phyloP scores from a whole-genome alignment of 1,140 invertebrate species.

The Drosophila yakuba region DNA sequence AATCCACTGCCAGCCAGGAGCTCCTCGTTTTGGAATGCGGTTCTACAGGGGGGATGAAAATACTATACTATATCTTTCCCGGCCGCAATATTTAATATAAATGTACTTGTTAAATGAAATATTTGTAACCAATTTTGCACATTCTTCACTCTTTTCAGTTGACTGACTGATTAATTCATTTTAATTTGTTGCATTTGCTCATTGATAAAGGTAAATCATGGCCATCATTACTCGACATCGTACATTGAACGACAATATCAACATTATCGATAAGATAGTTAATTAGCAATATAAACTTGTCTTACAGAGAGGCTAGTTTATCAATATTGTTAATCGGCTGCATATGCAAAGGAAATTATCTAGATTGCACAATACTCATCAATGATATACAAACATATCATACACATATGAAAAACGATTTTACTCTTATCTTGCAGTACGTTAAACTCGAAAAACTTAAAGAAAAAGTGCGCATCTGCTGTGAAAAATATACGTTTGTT shows the following conservation, averaged over 20 bases:
- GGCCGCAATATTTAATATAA: not conserved
- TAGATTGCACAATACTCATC: not conserved
- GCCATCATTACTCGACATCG: not conserved
- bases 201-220: too few species aligned
- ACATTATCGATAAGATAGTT: not conserved
- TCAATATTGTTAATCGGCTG: not conserved
- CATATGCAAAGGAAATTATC: not conserved
- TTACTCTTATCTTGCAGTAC: not conserved
- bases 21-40: slow-evolving; percentile 6
- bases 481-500: not conserved
- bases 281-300: not conserved
- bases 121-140: too few species aligned
- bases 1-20: slow-evolving; percentile 1
- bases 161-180: too few species aligned
- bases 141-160: too few species aligned
- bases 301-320: not conserved
- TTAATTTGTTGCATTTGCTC: too few species aligned
- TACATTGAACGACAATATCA: not conserved
- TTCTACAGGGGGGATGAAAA: too few species aligned
- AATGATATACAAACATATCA: not conserved
- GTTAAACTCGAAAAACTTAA: not conserved
- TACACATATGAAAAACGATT: not conserved
- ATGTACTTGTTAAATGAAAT: too few species aligned
- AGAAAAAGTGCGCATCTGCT: not conserved
- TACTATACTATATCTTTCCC: not conserved